Conservation (phyloP, 2,113 vertebrate species). For the Thamnophis sirtalis region DNA sequence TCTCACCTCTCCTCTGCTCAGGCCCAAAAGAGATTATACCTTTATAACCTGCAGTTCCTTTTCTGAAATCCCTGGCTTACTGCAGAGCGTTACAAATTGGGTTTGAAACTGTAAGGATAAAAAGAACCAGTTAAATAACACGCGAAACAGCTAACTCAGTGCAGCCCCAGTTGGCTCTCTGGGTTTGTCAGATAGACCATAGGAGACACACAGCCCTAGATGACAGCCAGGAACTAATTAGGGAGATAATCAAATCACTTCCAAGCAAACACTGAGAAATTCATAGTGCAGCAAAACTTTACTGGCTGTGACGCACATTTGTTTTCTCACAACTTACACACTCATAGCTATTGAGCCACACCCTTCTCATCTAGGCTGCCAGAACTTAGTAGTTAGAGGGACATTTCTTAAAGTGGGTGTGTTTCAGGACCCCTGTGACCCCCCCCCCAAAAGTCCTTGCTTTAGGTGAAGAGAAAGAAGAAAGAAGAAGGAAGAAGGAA, state of each 20-base stretch:
- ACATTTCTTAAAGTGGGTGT: not conserved
- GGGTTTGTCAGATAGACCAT: not conserved
- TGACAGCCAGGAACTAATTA: not conserved
- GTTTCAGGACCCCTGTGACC: too few relatives aligned
- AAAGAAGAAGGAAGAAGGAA: too few relatives aligned
- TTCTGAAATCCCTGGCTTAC: not conserved
- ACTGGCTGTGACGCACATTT: not conserved
- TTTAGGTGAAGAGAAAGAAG: too few relatives aligned
- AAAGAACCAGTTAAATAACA: not conserved
- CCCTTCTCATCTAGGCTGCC: not conserved
- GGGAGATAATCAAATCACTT: not conserved
- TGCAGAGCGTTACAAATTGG: not conserved
- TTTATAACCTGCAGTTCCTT: too few relatives aligned
- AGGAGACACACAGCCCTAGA: not conserved
- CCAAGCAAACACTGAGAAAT: not conserved
- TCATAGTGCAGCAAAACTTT: not conserved
- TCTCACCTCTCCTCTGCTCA: too few relatives aligned
- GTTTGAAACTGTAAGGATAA: not conserved
- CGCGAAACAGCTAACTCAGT: not conserved
- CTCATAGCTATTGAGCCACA: not conserved
- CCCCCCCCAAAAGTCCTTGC: too few relatives aligned
- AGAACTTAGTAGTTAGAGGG: not conserved
- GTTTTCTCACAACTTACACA: not conserved
- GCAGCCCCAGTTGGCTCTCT: not conserved
- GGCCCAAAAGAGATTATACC: too few relatives aligned